Base-by-base conservation (phyloP, 2,888 invertebrate species). In the Athripsodes cinereus region DNA sequence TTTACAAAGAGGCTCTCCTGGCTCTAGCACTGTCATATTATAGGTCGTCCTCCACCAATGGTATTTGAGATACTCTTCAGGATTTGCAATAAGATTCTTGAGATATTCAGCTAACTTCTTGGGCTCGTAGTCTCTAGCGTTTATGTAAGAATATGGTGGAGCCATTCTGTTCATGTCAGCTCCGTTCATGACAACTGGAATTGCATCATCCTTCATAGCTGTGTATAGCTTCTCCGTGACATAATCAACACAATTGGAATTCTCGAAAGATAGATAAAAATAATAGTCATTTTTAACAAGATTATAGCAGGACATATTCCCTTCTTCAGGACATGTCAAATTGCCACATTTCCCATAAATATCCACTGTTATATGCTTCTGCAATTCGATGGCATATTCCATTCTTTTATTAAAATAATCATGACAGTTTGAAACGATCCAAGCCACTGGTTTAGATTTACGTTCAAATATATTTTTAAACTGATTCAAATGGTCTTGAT, bases 211-310 rank as follows among this genome's bases (percentile, higher is more conserved):
- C 65, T 75, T 74, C 56, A 68, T 65, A 35, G 69, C 67, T 53
- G 68, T 68, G 69, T 76, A 81, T 65, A 82, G 78, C 68, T 87
- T 87, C 68, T n/a, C n/a, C n/a, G n/a, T n/a, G n/a, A n/a, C n/a
- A n/a, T n/a, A n/a, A n/a, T n/a, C n/a, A n/a, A n/a, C 70, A 70
- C 86, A 87, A 60, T 85, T 76, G 10, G 85, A 83, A 67, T 87
- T 87, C 68, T 87, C 87, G 65, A 87, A 86, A 8, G 79, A 71
- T 56, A 87, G 71, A 66, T 87, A 86, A 67, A 87, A 87, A 68
- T n/a, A n/a, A n/a, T n/a, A n/a, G n/a, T n/a, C n/a, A n/a, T n/a
- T n/a, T n/a, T n/a, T n/a, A n/a, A n/a, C 81, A 84, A 68, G 71
- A 13, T 64, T 64, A 22, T 68, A 65, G 58, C 79, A 80, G 34